Evolutionary conservation across 1,140 invertebrate species (phyloP).

Genomic region (Drosophila obscura): DNA sequence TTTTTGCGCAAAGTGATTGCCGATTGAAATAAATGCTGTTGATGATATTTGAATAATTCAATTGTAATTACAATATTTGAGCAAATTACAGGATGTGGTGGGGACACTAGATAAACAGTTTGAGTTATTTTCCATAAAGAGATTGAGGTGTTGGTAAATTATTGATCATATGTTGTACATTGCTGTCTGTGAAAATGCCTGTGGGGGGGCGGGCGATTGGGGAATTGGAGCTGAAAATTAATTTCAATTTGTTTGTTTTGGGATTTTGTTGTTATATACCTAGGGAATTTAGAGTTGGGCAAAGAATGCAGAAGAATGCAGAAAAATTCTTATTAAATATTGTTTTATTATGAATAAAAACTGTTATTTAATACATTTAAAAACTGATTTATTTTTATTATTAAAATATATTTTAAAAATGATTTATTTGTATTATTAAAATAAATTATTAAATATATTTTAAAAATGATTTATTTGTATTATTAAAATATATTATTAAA

Average conservation of each 20-base stretch:
- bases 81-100: constrained; percentile 32
- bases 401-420: too few relatives aligned
- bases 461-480: too few relatives aligned
- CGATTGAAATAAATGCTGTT: constrained; percentile 14
- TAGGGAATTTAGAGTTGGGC: background rate
- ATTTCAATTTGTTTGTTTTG: constrained; percentile 8
- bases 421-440: too few relatives aligned
- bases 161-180: constrained; percentile 28
- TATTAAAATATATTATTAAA: too few relatives aligned
- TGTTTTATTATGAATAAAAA: too few relatives aligned
- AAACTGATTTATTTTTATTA: too few relatives aligned
- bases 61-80: constrained; percentile 48
- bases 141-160: constrained; percentile 35
- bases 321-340: too few relatives aligned
- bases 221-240: constrained; percentile 2
- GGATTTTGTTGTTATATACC: constrained; percentile 4
- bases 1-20: constrained; percentile 10
- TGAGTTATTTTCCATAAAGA: background rate
- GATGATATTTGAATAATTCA: constrained; percentile 54
- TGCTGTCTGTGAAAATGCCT: constrained; percentile 2
- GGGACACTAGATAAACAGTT: constrained; percentile 4
- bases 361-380: too few relatives aligned
- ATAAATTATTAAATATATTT: too few relatives aligned
- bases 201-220: background rate
- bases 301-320: too few relatives aligned